Base-by-base conservation (phyloP, 2,113 vertebrate species). In the Eleginops maclovinus region DNA sequence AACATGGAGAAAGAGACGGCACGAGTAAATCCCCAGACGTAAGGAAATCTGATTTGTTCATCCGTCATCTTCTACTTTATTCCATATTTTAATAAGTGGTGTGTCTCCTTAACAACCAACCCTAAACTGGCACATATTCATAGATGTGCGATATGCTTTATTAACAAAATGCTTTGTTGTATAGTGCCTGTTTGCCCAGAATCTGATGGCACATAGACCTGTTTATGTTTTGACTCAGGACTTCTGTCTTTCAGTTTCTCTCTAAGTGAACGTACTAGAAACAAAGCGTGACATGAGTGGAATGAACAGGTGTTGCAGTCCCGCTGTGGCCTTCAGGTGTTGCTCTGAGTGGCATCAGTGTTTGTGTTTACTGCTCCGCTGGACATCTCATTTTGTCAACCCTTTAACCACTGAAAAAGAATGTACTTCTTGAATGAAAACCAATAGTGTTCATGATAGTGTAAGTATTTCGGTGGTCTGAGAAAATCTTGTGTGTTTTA, bases 291-390 rank as follows among this genome's bases (percentile, higher is more conserved):
- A 61, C 53, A 71, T 56, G 65, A 71, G 55, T 64, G 21, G 54
- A 69, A 68, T 24, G 53, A 69, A 75, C 60, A 76, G 72, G 67
- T 82, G 36, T 28, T 66, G 22, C 47, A 4, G 40, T 40, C 60
- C 64, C 60, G 44, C 6, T 44, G 41, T 72, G 53, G 19, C 53
- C 78, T 31, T 54, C 3, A 51, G 44, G 68, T 49, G 44, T 43
- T 71, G 49, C 72, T 67, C 31, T 22, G 41, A 82, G 72, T 19
- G 73, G 59, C 49, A 63, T 50, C 12, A n/a, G 10, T 75, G 68
- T 73, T 54, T 66, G 47, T 85, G 72, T 83, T 88, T 78, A 50
- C 60, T 75, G 72, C 65, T 77, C 59, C 55, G 64, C 60, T 75
- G 50, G 60, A 74, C 64, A 46, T 49, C 64, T 76, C 69, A 73